Base-by-base conservation (phyloP, 2,888 invertebrate genomes). In the Hipparchia semele region DNA sequence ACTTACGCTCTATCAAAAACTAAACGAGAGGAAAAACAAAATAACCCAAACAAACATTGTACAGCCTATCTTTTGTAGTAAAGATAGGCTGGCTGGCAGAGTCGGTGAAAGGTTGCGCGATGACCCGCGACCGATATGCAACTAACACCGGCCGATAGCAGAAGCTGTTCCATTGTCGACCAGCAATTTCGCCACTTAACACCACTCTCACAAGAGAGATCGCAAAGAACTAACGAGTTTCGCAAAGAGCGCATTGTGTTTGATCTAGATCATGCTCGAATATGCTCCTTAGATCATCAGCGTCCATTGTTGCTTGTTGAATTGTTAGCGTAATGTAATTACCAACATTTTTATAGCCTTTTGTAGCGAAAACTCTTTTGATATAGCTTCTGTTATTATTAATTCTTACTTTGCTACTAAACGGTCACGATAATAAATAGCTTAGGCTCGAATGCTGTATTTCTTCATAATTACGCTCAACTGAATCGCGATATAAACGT, bases 111-210 rank as follows among this genome's bases (percentile, higher is more conserved):
- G 90, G 90, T 88, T 84, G 81, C 82, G 86, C 87, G 88, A 88
- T 91, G 90, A 89, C 90, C 90, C 84, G 84, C 80, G 80, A 80
- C 81, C 79, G 81, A 83, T 82, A 82, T 76, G 77, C 80, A 78
- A 49, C 80, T 77, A 61, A 78, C 77, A 75, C 72, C 62, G 76
- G 72, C 75, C 76, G 78, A 84, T 83, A 84, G 83, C 82, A 77
- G 81, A 80, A 82, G 79, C 81, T 80, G 83, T 82, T 83, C 84
- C 82, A 90, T 90, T 90, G 89, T 89, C 79, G 82, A 67, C 70
- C 81, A 80, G 72, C 81, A 84, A 87, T 92, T 91, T 91, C 91
- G 86, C 89, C 89, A 92, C 84, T 91, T 91, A 91, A 84, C 88
- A 85, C 83, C 77, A 90, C 91, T 92, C 92, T 92, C 91, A 87